Evolutionary conservation across 2,797 vertebrate genomes (phyloP), one percentile per base, ranked within the genome.

Genomic region (Sphenodon punctatus): DNA sequence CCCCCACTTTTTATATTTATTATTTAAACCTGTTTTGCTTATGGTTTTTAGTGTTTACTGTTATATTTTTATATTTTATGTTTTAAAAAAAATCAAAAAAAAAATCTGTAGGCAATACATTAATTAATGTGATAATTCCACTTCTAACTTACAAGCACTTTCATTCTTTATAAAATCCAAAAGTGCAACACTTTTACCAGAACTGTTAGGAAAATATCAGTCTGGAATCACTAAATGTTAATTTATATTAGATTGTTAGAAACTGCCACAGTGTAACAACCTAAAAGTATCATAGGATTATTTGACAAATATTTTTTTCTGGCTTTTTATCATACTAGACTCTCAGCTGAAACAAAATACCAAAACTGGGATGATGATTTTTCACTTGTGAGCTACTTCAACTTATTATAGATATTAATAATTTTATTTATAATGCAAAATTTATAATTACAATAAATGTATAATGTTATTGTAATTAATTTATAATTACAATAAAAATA

Each of bases 261-360:
- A 77, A 63, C 16, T 67, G 32, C 19, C 75, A 81, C 45, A 5
- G 7, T 65, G 5, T 55, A 61, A 38, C 22, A 23, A 30, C 23
- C 6, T 61, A 45, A 82, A 67, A 2, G 73, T 82, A 39, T 20
- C 3, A 56, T 19, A 41, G 23, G 48, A 73, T 19, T 59, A 2
- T 67, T 84, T 70, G 17, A 63, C 63, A 55, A 90, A 82, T 77
- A 72, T 81, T 85, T 81, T 85, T 79, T 67, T 30, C 3, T 81
- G 64, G 60, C 5, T 13, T 64, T 32, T 58, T 20, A 58, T 58
- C 41, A 81, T 60, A 55, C 6, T 46, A 80, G 3, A 4, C 60
- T 75, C 80, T 73, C 59, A 73, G 39, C 5, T 72, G 5, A 25
- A 69, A 34, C n/a, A 69, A 69, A 82, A 72, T 76, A 72, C 23